Base-by-base conservation (phyloP, 2,888 invertebrate genomes). In the Agrilus biguttatus region DNA sequence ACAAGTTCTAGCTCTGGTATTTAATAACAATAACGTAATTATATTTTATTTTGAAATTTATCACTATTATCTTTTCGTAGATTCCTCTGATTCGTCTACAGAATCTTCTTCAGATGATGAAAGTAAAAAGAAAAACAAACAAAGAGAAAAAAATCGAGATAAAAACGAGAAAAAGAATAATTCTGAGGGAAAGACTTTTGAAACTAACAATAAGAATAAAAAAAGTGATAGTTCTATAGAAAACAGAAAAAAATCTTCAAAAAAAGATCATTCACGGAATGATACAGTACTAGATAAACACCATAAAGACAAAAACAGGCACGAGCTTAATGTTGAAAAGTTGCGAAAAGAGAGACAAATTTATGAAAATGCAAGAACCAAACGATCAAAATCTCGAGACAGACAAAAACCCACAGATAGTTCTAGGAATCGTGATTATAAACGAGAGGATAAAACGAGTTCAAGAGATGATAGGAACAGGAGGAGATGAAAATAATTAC, bases 1-100 rank as follows among this genome's bases (percentile, higher is more conserved):
- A 57, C 55, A 8, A 54, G 54, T 42, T 51, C 51, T 38, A 52
- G 50, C 34, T 55, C 57, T 40, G 55, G 53, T 56, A 47, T 10
- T 28, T 28, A 23, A 23, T 23, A 17, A 17, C 17, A 17, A 2
- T 17, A 17, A 17, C 33, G 19, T 40, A 14, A 14, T 23, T 14
- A 13, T 33, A 36, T 42, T 34, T 10, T 23, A 23, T 23, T 23
- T 10, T 28, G 10, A 28, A 8, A 5, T 13, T 33, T 37, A 5
- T 41, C 40, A 33, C 5, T n/a, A 21, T 14, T 8, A 1, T 14
- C 19, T 14, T 21, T 4, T 38, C 39, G 37, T 32, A 46, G 46
- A 45, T 33, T 43, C 45, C 1, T 41, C 40, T 33, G 40, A 42
- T 10, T 40, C 42, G 1, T 47, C 47, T 2, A 36, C 41, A 28